A percentile compares a stretch with the other conserved stretches of the same genome.
These are phyloP conservation scores for Myripristis murdjan DNA, from an alignment of 2,797 vertebrate species.

Conservation along the genomic window DNA sequence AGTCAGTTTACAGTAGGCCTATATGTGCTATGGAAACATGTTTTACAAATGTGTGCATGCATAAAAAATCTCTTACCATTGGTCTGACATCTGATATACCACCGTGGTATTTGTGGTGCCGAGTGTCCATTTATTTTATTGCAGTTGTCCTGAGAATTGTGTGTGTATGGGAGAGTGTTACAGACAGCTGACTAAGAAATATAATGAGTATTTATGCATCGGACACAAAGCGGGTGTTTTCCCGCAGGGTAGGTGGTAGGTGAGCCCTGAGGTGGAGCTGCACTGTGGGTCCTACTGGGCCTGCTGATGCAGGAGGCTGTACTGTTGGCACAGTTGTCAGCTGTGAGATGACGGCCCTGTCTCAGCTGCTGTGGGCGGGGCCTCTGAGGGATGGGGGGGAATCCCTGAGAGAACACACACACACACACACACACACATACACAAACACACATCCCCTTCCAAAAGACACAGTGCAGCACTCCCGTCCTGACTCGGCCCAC, in stretches of 20 bases:
- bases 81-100: neutral
- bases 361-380: slow-evolving; percentile 91
- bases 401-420: slow-evolving; percentile 71
- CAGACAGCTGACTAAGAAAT: neutral
- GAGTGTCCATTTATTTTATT: no score
- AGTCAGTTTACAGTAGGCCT: no score
- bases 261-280: slow-evolving; percentile 56
- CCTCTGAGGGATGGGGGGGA: slow-evolving; percentile 70
- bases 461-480: slow-evolving; percentile 42
- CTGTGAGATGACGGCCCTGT: slow-evolving; percentile 77
- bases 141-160: neutral
- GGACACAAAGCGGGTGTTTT: neutral
- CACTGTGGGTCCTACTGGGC: slow-evolving; percentile 32
- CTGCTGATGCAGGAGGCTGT: slow-evolving; percentile 47
- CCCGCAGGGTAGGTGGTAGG: slow-evolving; percentile 34
- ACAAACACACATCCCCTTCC: slow-evolving; percentile 34
- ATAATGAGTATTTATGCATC: neutral
- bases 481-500: slow-evolving; percentile 57
- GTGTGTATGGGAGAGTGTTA: neutral
- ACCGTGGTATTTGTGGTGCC: neutral
- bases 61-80: no score
- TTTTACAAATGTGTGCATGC: no score
- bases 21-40: no score
- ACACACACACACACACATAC: slow-evolving; percentile 58
- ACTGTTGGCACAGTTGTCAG: slow-evolving; percentile 88